Conservation (phyloP, 2,888 invertebrate genomes). For the Drosophila emarginata region DNA sequence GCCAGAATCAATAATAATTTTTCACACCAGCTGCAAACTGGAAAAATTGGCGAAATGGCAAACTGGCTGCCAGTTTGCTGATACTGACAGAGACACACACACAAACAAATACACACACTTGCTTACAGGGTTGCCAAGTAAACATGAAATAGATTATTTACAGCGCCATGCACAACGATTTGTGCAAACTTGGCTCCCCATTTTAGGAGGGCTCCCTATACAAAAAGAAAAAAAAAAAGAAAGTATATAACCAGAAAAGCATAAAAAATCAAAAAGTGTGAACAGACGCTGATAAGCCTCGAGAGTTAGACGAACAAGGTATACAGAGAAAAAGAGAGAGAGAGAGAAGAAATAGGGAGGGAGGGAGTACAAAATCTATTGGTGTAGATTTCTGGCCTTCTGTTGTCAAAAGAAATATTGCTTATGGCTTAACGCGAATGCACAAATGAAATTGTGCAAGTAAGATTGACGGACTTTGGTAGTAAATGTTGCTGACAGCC, state of each 20-base stretch:
- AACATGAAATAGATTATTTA: conserved; percentile 72
- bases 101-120: conserved; percentile 25
- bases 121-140: conserved; percentile 35
- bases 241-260: conserved; percentile 7
- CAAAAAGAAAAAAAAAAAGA: conserved; percentile 20
- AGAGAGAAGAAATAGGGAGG: conserved; percentile 13
- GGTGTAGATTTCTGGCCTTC: conserved; percentile 22
- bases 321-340: not conserved
- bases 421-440: conserved; percentile 54
- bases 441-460: conserved; percentile 59
- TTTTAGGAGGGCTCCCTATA: conserved; percentile 24
- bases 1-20: conserved; percentile 54
- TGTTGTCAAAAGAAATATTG: conserved; percentile 50
- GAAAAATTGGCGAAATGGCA: conserved; percentile 19
- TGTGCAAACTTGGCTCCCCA: conserved; percentile 43
- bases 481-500: conserved; percentile 36
- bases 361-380: not conserved
- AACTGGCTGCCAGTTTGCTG: conserved; percentile 29
- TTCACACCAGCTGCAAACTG: conserved; percentile 43
- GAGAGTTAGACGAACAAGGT: too few relatives aligned
- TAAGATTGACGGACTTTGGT: conserved; percentile 40
- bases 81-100: conserved; percentile 31
- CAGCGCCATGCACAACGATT: conserved; percentile 69
- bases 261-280: conserved; percentile 46
- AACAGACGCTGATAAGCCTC: conserved; percentile 53